Percentiles rank a stretch among this genome's conserved stretches.
Conservation (phyloP, 1,140 invertebrate species). For the Scaptomyza pallida region DNA sequence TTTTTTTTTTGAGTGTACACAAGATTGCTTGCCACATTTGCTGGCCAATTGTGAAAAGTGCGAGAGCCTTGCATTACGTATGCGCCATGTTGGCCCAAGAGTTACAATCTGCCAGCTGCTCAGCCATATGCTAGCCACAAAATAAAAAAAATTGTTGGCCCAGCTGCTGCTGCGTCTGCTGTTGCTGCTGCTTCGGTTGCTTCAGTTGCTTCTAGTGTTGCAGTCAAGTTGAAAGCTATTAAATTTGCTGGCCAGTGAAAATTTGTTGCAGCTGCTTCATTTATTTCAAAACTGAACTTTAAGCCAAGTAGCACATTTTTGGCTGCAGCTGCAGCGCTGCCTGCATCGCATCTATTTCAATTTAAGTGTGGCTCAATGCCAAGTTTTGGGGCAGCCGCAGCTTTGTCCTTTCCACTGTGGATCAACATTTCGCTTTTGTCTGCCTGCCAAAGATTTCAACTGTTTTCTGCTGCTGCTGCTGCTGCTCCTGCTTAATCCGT, state of each 20-base stretch:
- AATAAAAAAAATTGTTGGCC: conserved; percentile 28
- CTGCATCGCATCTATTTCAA: conserved; percentile 60
- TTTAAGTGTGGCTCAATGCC: conserved; percentile 68
- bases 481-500: conserved; percentile 60
- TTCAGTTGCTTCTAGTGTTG: conserved; percentile 35
- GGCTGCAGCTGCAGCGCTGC: conserved; percentile 7
- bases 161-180: conserved; percentile 38
- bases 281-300: conserved; percentile 72
- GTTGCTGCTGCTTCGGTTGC: conserved; percentile 37
- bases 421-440: conserved; percentile 76
- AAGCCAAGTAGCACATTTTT: conserved; percentile 34
- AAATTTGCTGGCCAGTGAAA: conserved; percentile 55
- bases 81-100: conserved; percentile 28
- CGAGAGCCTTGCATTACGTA: conserved; percentile 29
- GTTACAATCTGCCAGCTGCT: conserved; percentile 16
- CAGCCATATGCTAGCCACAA: conserved; percentile 28
- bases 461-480: conserved; percentile 25
- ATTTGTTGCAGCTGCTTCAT: conserved; percentile 63
- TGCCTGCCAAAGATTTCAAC: conserved; percentile 56
- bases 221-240: conserved; percentile 71
- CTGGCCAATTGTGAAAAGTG: conserved; percentile 20
- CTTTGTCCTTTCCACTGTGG: conserved; percentile 43
- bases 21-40: conserved; percentile 4
- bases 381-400: conserved; percentile 43
- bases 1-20: too few species aligned